Evolutionary conservation across 1,140 invertebrate genomes (phyloP), one percentile per base, ranked within the genome.

Genomic region (Euglossa dilemma): DNA sequence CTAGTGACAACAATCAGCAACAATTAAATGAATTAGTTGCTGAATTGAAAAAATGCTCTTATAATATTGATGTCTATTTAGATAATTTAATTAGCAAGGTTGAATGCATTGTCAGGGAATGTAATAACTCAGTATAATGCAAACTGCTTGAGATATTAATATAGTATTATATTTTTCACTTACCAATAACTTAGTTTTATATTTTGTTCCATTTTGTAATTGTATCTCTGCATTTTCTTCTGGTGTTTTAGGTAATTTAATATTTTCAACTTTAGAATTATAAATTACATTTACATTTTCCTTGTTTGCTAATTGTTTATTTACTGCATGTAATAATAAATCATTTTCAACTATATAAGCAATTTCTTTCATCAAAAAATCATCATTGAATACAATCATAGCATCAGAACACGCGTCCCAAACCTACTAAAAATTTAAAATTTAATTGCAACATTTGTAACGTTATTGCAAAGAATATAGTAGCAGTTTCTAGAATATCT

Each of bases 291-390:
- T 90, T 5, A 95, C 90, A 18, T 89, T 91, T 14, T 88, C 56
- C 75, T 93, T 92, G 18, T 93, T 80, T 6, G 75, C 90, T 28
- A 96, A 90, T 61, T 95, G 91, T 80, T 94, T 95, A 85, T 96
- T 95, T 9, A 98, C 95, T 7, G 97, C 96, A 90, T 97, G 95
- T 23, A 98, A 91, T 66, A 99, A 95, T 9, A 99, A 94, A 95
- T 98, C 96, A 95, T 99, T 99, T 94, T 99, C 98, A n/a, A 99
- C 97, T 90, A 99, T 97, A 91, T 98, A 98, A 9, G 98, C 97
- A 50, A 99, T 95, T 90, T 97, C 96, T 74, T 97, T 95, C 67
- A 95, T 93, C 69, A 97, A 94, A 82, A 97, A 95, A 57, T 97
- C 96, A 84, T 97, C 94, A 89, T 97, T 97, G 92, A 99, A 99